Base-by-base conservation (phyloP, 2,888 invertebrate genomes). In the Cyaniris semiargus region DNA sequence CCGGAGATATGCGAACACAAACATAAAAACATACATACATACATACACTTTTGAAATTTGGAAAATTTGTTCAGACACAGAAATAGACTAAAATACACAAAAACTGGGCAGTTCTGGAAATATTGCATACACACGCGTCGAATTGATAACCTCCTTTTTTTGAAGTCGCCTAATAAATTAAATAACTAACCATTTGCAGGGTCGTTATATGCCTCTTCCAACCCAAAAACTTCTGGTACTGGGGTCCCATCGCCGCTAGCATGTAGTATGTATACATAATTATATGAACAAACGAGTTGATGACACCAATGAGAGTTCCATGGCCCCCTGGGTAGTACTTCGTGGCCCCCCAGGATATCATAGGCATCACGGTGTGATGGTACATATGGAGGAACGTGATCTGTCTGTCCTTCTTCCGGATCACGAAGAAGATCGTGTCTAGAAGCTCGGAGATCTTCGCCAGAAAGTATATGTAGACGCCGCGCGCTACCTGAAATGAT, bases 191-290 rank as follows among this genome's bases (percentile, higher is more conserved):
- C 96, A 98, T 97, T 95, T 98, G 98, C 86, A 98, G 92, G 38
- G 96, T 96, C 44, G 98, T 98, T 83, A 99, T 96, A 89, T 98
- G 97, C 82, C 96, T 97, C 91, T 98, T 98, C 98, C 98, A 98
- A 96, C 98, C 98, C 80, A 98, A 93, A 86, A 97, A 98, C 89
- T 96, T 96, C 86, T 97, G 97, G 89, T 96, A 97, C 83, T 96
- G 95, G 0, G 98, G 98, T 44, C 98, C 97, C 86, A 98, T 94
- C 0, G 98, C 98, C 0, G 99, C 96, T 78, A 98, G 87, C 94
- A 98, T 95, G 85, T 98, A 98, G 89, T 99, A 99, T 1, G 96
- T 94, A 88, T 99, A 99, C 98, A 99, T 99, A 82, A 99, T 95
- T 81, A 98, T 97, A 86, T 99, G 99, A 23, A 99, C 98, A 84